A percentile compares a stretch with the other conserved stretches of the same genome.
Evolutionary conservation across 2,888 invertebrate species (phyloP).

Genomic region (Agrotis segetum): DNA sequence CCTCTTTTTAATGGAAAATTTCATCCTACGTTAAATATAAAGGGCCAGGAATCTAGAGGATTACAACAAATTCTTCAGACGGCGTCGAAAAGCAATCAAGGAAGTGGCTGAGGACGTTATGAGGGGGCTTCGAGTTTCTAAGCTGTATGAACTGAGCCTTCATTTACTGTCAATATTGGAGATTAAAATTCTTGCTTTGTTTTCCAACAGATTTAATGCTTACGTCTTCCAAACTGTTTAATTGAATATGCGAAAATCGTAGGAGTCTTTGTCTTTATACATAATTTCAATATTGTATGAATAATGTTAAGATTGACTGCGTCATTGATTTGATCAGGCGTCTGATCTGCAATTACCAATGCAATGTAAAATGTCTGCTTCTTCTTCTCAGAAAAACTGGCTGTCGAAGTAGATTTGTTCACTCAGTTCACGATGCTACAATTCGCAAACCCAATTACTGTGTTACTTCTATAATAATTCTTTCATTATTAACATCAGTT

Average conservation of each 20-base stretch:
- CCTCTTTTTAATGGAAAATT: conserved; percentile 37
- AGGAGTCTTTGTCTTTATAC: not conserved
- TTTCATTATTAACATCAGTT: not conserved
- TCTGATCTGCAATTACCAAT: not conserved
- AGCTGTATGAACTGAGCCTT: conserved; percentile 23
- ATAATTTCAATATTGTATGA: conserved; percentile 9
- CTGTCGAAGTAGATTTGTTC: too few species aligned
- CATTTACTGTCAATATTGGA: conserved; percentile 36
- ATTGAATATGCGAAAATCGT: not conserved
- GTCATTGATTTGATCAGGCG: not conserved
- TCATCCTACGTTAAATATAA: conserved; percentile 28
- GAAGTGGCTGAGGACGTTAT: conserved; percentile 44
- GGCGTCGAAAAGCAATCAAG: conserved; percentile 50
- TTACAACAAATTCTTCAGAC: conserved; percentile 44
- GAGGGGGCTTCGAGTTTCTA: conserved; percentile 35
- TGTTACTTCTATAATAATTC: not conserved
- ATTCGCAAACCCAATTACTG: not conserved
- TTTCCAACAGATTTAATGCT: not conserved
- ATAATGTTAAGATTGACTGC: not conserved
- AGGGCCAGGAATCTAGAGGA: conserved; percentile 11
- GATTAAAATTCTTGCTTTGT: conserved; percentile 25
- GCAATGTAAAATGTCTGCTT: not conserved
- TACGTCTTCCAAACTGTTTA: conserved; percentile 9
- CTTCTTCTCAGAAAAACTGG: too few species aligned
- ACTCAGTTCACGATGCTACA: not conserved